Evolutionary conservation across 2,797 vertebrate species (phyloP), one percentile per base, ranked within the genome.

Genomic region (Tenualosa thibaudeaui): DNA sequence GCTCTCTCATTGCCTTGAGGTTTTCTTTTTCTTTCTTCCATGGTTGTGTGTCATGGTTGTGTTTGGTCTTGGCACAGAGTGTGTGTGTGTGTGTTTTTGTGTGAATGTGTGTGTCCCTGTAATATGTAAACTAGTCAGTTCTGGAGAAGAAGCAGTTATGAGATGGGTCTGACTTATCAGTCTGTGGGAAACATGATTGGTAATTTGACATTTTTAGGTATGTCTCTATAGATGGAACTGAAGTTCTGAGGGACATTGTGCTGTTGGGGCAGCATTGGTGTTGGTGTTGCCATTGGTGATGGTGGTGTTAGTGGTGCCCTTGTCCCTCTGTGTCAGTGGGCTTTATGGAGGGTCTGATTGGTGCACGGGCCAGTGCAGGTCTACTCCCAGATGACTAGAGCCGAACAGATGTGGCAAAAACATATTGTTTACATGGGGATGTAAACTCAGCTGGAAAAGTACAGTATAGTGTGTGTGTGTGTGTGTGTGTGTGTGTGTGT

Each of bases 371-470:
- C 83, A 85, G 40, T 62, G 43, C 71, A 58, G 71, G 78, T 81
- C 26, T 56, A 19, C 51, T 81, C 83, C 78, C 83, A 40, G 50
- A 24, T 37, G 49, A 68, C 56, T 43, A 54, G 40, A 75, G 84
- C 68, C 51, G 81, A 49, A 51, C 50, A 62, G 49, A 71, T 50
- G 81, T 54, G 83, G 49, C 81, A 85, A 85, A 84, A 85, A 37
- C 24, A 19, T n/a, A n/a, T 22, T 68, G 60, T 85, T 82, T 53
- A 40, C 6, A 50, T 12, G 82, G 83, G 31, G 53, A 62, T 82
- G 56, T 78, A 81, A 86, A 82, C 58, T 85, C 85, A 86, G 83
- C 88, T 84, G 65, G 83, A 26, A 84, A 40, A 85, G 68, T 17
- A 43, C 37, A 43, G 19, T 75, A n/a, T n/a, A n/a, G 68, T 71